Conservation (phyloP, 2,113 vertebrate species). For the Seriola quinqueradiata region DNA sequence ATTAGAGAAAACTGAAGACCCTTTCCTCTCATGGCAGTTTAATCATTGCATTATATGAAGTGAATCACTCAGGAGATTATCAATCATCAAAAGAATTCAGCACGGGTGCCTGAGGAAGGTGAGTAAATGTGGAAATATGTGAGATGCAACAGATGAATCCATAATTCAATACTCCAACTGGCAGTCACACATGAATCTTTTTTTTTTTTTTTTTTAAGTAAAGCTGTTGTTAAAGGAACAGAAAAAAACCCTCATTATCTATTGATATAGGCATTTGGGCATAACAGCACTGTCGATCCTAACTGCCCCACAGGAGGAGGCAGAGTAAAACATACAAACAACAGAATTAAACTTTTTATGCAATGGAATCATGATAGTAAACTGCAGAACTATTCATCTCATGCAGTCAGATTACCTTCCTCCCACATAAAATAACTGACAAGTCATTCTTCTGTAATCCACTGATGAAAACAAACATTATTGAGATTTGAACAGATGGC, state of each 20-base stretch:
- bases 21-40: not conserved
- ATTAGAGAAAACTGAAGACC: not conserved
- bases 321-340: not conserved
- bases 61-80: constrained; percentile 6
- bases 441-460: not conserved
- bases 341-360: not conserved
- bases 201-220: not conserved
- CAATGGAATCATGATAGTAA: not conserved
- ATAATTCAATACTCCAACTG: not conserved
- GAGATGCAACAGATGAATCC: constrained; percentile 8
- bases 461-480: not conserved
- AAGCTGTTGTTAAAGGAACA: not conserved
- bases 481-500: constrained; percentile 4
- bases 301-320: not conserved
- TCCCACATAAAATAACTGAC: constrained; percentile 5
- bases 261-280: not conserved
- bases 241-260: not conserved
- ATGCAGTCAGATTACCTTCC: not conserved
- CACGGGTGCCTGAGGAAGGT: constrained; percentile 33
- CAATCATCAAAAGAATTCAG: constrained; percentile 9
- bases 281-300: not conserved
- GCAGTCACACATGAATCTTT: not conserved
- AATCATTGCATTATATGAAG: not conserved
- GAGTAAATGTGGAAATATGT: constrained; percentile 32
- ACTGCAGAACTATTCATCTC: constrained; percentile 7